Conservation (phyloP, 2,797 vertebrate genomes). For the Sciurus vulgaris region DNA sequence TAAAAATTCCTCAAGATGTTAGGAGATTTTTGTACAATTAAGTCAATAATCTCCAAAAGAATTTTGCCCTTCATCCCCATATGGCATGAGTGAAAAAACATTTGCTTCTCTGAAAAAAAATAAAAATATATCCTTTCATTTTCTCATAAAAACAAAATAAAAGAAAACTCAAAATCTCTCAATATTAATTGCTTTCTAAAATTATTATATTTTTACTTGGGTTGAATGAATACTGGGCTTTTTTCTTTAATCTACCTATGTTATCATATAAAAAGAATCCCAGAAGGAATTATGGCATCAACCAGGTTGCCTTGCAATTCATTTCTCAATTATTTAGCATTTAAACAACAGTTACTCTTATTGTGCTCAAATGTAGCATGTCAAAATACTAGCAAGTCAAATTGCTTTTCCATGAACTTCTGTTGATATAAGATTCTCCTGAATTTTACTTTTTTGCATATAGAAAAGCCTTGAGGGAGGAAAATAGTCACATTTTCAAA, state of each 20-base stretch:
- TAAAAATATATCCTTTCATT: conserved; percentile 31
- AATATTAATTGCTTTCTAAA: neutral
- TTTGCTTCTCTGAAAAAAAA: conserved; percentile 48
- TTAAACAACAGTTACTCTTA: neutral
- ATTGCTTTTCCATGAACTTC: neutral
- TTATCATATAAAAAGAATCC: neutral
- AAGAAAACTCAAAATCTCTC: conserved; percentile 14
- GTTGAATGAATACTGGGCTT: neutral
- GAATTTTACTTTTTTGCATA: neutral
- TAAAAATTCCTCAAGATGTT: conserved; percentile 60
- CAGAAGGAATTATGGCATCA: neutral
- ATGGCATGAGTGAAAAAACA: neutral
- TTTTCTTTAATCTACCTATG: neutral
- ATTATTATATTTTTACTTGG: conserved; percentile 13
- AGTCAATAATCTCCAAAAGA: conserved; percentile 30
- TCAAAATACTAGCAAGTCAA: neutral
- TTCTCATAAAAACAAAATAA: conserved; percentile 16
- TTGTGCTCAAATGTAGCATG: neutral
- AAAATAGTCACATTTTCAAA: conserved; percentile 11
- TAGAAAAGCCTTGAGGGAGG: conserved; percentile 19
- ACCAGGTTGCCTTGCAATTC: neutral
- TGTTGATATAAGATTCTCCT: neutral
- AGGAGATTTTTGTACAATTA: conserved; percentile 62
- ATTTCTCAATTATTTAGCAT: neutral
- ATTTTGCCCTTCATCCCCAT: neutral